These are phyloP conservation scores for Drosophila lini DNA, from an alignment of 1,140 invertebrate genomes.

Conservation along the genomic window DNA sequence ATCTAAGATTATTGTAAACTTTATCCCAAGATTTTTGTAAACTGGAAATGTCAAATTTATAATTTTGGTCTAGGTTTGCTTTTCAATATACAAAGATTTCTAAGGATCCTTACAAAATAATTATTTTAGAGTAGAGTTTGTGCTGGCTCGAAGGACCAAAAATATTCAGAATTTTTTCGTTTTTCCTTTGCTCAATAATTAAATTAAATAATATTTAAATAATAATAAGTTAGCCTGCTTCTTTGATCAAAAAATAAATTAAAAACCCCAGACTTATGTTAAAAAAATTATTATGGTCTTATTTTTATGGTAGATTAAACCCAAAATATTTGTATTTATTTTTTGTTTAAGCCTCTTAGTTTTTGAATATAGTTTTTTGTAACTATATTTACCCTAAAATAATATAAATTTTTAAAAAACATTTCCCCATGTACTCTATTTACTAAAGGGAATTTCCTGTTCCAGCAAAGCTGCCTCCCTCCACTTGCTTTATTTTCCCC, in stretches of 20 bases:
- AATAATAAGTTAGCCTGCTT: too few relatives aligned
- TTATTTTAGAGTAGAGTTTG: neutral
- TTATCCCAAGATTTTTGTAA: neutral
- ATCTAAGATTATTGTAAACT: neutral
- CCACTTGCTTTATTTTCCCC: constrained; percentile 2
- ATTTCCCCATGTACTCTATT: neutral
- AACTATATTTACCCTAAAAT: neutral
- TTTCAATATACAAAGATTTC: neutral
- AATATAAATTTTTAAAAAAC: neutral
- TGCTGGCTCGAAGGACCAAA: neutral
- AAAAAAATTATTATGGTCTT: too few relatives aligned
- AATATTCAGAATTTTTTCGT: neutral
- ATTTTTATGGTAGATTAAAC: too few relatives aligned
- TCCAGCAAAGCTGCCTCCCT: neutral
- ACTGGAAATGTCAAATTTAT: neutral
- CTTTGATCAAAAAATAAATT: too few relatives aligned
- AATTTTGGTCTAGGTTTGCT: neutral
- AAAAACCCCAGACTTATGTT: too few relatives aligned
- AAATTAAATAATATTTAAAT: too few relatives aligned
- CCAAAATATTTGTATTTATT: too few relatives aligned
- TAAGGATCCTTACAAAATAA: neutral
- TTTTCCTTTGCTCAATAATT: too few relatives aligned
- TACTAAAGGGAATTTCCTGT: constrained; percentile 1
- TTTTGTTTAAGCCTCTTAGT: neutral
- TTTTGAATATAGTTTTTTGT: neutral